phyloP scores from a whole-genome alignment of 1,140 invertebrate genomes.

The Diabrotica virgifera region DNA sequence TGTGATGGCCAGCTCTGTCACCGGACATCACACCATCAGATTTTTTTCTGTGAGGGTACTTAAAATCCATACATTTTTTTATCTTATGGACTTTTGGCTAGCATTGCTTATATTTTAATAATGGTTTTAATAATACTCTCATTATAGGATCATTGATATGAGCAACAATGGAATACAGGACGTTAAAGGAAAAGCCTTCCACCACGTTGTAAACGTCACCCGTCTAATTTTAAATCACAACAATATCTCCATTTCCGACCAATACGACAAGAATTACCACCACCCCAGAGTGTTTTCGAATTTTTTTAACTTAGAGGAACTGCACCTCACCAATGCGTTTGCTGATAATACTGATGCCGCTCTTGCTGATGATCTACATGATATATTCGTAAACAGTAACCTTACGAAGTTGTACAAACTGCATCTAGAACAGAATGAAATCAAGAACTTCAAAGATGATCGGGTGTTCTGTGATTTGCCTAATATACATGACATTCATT shows the following conservation, averaged over 20 bases:
- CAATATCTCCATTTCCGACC: constrained; percentile 59
- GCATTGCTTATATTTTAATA: no score
- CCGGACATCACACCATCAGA: no score
- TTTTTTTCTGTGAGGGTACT: no score
- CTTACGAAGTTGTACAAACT: constrained; percentile 66
- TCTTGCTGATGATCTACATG: constrained; percentile 63
- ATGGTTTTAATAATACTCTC: no score
- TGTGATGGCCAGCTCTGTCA: no score
- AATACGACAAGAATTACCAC: constrained; percentile 58
- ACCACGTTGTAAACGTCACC: constrained; percentile 69
- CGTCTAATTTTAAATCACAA: constrained; percentile 75
- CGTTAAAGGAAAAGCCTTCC: constrained; percentile 75
- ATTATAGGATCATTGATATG: constrained; percentile 64
- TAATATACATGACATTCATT: constrained; percentile 63
- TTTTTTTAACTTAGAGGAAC: constrained; percentile 67
- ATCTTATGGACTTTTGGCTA: no score
- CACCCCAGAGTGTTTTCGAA: constrained; percentile 78
- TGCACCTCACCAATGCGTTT: constrained; percentile 76
- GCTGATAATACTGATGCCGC: constrained; percentile 62
- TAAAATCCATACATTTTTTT: no score
- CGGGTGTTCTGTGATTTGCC: constrained; percentile 70
- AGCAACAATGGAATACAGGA: constrained; percentile 71
- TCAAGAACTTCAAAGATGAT: constrained; percentile 62
- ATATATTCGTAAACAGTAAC: constrained; percentile 71
- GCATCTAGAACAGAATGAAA: constrained; percentile 78